These are phyloP conservation scores for Leucoraja erinaceus DNA, from an alignment of 2,113 vertebrate species.

Conservation along the genomic window DNA sequence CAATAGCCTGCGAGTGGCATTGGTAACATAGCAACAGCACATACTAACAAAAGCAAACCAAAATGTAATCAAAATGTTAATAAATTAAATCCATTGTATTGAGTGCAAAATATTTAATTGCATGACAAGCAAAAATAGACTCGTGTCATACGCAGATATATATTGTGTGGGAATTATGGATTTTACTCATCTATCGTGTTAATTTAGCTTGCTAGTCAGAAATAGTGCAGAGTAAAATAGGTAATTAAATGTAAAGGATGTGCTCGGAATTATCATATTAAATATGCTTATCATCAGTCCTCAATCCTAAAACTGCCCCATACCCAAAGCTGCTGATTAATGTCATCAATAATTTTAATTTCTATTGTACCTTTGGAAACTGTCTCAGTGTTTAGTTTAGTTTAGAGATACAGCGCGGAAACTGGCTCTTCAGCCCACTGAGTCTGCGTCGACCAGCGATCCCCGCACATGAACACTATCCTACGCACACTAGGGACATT, in stretches of 20 bases:
- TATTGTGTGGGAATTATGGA: background rate
- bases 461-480: too few relatives aligned
- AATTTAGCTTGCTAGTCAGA: background rate
- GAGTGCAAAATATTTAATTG: background rate
- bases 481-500: too few relatives aligned
- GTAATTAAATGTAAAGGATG: background rate
- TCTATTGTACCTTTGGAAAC: background rate
- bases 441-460: too few relatives aligned
- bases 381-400: too few relatives aligned
- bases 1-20: background rate
- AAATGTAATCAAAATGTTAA: conserved; percentile 24
- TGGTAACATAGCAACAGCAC: conserved; percentile 17
- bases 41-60: conserved; percentile 13
- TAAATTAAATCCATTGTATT: conserved; percentile 3
- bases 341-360: background rate
- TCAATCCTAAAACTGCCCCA: background rate
- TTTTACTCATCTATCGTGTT: background rate
- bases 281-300: background rate
- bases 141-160: background rate
- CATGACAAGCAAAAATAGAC: background rate
- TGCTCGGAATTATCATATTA: background rate
- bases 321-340: too few relatives aligned
- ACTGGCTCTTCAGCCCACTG: too few relatives aligned
- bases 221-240: background rate
- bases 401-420: too few relatives aligned